Evolutionary conservation across 2,797 vertebrate species (phyloP), one percentile per base, ranked within the genome.

Genomic region (Sebastes itinus): DNA sequence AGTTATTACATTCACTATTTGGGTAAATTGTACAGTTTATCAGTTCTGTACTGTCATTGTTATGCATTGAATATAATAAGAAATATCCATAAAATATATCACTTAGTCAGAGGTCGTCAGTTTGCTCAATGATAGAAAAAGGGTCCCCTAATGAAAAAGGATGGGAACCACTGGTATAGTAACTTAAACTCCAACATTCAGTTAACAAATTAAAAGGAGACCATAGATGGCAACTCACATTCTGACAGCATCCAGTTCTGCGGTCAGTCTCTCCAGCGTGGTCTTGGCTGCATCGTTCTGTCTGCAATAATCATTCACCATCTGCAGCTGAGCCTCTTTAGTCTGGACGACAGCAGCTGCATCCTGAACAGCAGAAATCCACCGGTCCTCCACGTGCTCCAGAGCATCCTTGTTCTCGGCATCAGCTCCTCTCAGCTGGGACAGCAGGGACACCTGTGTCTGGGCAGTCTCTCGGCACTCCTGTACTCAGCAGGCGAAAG

Each of bases 161-260:
- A 9, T 49, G 3, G 46, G 46, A 20, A 49, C 46, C 46, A 49
- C 18, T 49, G 18, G 46, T 49, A 49, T 49, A 18, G 18, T 20
- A 49, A 38, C 35, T 6, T 30, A 28, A 74, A 28, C 22, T 61
- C 20, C 5, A 62, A 58, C 4, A 6, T 35, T 42, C 2, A 70
- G 23, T 59, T n/a, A 33, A 60, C 6, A n/a, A 30, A 72, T 3
- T 7, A 25, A 56, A 80, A 75, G 5, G 1, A 54, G 75, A 66
- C 27, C 5, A 20, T 7, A 2, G 3, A 12, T 20, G 16, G 46
- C 6, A 27, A 96, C 97, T 97, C 89, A 99, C 98, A 6, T 88
- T 93, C 92, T 96, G 23, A 97, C 81, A 72, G 88, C 90, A 32
- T 97, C 95, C 76, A 96, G 95, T 80, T 97, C 96, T 63, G 86